Base-by-base conservation (phyloP, 2,888 invertebrate species). In the Scaptomyza flava region DNA sequence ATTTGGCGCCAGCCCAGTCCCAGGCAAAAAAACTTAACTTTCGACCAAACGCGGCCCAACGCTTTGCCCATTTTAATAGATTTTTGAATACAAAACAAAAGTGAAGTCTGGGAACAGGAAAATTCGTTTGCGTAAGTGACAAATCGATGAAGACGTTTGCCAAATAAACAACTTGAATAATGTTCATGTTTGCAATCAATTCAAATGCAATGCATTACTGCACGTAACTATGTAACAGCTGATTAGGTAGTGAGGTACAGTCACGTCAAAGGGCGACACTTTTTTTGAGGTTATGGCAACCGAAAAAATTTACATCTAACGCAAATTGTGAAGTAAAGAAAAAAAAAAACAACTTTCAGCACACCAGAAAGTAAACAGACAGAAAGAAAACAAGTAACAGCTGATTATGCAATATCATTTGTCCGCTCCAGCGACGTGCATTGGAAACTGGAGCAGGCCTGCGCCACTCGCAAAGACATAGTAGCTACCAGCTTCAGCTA, bases 351-450 rank as follows among this genome's bases (percentile, higher is more conserved):
- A 72, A 64, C 59, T 69, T 68, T 50, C 38, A 56, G 46, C 23
- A 20, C 56, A 61, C 45, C 57, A 52, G 42, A 57, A 70, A 43
- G 41, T 33, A 43, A 72, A 14, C 31, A 59, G 6, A 38, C 14
- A 46, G 45, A 71, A 66, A 64, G 65, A 57, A 77, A 66, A 83
- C 72, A 83, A 80, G 78, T 81, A 81, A 83, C 71, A 67, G 70
- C 51, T 62, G 84, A 87, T 87, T 87, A 77, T 80, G 87, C 73
- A 81, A 87, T 80, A 83, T 68, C 67, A 72, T 80, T 81, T 83
- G 77, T 68, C 71, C 68, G 71, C 46, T 60, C 61, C 69, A 74
- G 62, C 74, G 72, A 87, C 88, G 82, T 83, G 82, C 82, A 79
- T 46, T 74, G 86, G 56, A 79, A 87, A 87, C 77, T 87, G 74